phyloP scores from a whole-genome alignment of 2,113 vertebrate genomes.

The Melospiza melodia region DNA sequence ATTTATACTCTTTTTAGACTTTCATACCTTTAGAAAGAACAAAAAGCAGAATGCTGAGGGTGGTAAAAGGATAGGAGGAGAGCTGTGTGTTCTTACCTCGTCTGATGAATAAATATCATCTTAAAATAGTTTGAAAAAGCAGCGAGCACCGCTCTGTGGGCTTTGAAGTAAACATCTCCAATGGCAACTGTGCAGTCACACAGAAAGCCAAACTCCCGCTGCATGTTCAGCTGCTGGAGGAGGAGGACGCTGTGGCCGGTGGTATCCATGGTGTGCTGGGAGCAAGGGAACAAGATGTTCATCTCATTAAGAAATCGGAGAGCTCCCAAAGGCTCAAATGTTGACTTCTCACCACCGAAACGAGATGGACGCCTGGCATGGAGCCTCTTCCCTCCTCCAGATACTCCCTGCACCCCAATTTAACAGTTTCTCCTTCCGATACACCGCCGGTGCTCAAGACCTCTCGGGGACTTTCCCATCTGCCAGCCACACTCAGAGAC shows the following conservation, averaged over 20 bases:
- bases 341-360: background rate
- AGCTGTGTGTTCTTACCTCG: slow-evolving; percentile 79
- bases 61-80: background rate
- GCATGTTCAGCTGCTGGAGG: slow-evolving; percentile 96
- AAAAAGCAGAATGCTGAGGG: background rate
- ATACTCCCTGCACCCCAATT: background rate
- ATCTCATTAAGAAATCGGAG: background rate
- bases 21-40: background rate
- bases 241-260: slow-evolving; percentile 91
- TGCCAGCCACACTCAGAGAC: background rate
- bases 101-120: slow-evolving; percentile 99
- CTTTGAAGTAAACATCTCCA: slow-evolving; percentile 98
- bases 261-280: slow-evolving; percentile 83
- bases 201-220: slow-evolving; percentile 96
- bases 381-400: background rate
- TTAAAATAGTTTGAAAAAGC: slow-evolving; percentile 99
- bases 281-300: background rate
- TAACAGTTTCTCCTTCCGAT: too few species aligned
- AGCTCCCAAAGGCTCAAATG: background rate
- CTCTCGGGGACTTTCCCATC: background rate
- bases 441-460: background rate
- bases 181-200: slow-evolving; percentile 98
- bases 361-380: rapidly evolving
- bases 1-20: background rate
- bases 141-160: slow-evolving; percentile 94